Evolutionary conservation across 2,888 invertebrate genomes (phyloP), one percentile per base, ranked within the genome.

Genomic region (Erebia epiphron): DNA sequence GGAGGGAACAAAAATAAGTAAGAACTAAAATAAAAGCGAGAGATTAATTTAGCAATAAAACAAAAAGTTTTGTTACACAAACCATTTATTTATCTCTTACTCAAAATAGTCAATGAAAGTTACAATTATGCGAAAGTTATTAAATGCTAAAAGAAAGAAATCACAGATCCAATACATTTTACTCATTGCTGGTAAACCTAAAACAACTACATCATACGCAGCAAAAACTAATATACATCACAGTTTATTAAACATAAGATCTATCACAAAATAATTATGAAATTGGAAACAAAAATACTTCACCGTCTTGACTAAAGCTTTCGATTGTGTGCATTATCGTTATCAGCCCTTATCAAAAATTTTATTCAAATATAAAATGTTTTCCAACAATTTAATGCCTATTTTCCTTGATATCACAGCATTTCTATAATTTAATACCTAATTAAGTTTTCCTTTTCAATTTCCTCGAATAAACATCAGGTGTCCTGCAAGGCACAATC

Each of bases 111-210:
- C 85, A 89, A 83, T 80, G 82, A 86, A 85, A 86, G 84, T 86
- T 86, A 87, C 35, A 35, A 35, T 35, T 85, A 88, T 82, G 84
- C 82, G 80, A 85, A 82, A 78, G 76, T 82, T 85, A 80, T 83
- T 80, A 82, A 80, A 87, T 83, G 83, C 86, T 88, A 88, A 85
- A 85, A 81, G 87, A 87, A 76, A 83, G 82, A 84, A 90, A 92
- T 92, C 92, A 92, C 92, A 92, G 92, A 89, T 86, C 85, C 84
- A 88, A 88, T 89, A 91, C 84, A 86, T 84, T 83, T 83, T 80
- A 81, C 82, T 79, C 68, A 74, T 65, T 70, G 70, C 74, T 75
- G 74, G 77, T 77, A 76, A 75, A 77, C 73, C 69, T 71, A 77
- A 75, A 74, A 73, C 77, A 78, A 78, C 76, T 76, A 78, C 79